Percentiles rank a stretch among this genome's conserved stretches.
phyloP scores from a whole-genome alignment of 2,113 vertebrate genomes.

The Lepus europaeus region DNA sequence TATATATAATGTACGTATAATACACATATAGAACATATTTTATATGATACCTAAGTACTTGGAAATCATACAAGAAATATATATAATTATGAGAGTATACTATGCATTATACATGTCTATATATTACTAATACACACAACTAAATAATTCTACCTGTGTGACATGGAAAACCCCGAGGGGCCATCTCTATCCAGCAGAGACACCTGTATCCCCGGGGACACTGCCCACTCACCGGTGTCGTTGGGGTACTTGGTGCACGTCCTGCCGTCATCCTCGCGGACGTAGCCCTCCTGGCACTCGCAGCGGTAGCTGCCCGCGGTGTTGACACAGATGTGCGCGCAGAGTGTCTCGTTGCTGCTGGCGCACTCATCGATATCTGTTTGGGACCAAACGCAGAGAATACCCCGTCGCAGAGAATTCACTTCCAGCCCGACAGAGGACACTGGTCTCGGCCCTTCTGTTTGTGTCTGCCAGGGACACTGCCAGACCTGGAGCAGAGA shows the following conservation, averaged over 20 bases:
- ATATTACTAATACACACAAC: background rate
- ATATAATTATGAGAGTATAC: background rate
- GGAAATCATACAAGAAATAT: background rate
- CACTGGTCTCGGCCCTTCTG: background rate
- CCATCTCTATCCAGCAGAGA: too few relatives aligned
- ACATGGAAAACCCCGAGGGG: background rate
- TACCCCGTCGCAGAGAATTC: background rate
- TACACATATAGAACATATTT: background rate
- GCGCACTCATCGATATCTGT: conserved; percentile 96
- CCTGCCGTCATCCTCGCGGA: conserved; percentile 92
- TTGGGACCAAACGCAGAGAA: conserved; percentile 61
- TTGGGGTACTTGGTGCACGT: conserved; percentile 93
- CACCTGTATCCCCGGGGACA: too few relatives aligned
- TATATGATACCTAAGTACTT: background rate
- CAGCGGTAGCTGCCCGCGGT: conserved; percentile 95
- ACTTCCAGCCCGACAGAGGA: background rate
- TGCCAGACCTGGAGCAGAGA: background rate
- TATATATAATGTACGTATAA: background rate
- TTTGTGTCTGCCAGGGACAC: background rate
- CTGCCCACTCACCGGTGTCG: conserved; percentile 70
- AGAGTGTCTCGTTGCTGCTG: conserved; percentile 90
- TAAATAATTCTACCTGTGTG: background rate
- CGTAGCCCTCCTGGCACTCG: conserved; percentile 92
- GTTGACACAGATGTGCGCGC: conserved; percentile 95
- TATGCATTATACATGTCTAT: background rate